Conservation (phyloP, 2,113 vertebrate genomes). For the Psilopsiagon aurifrons region DNA sequence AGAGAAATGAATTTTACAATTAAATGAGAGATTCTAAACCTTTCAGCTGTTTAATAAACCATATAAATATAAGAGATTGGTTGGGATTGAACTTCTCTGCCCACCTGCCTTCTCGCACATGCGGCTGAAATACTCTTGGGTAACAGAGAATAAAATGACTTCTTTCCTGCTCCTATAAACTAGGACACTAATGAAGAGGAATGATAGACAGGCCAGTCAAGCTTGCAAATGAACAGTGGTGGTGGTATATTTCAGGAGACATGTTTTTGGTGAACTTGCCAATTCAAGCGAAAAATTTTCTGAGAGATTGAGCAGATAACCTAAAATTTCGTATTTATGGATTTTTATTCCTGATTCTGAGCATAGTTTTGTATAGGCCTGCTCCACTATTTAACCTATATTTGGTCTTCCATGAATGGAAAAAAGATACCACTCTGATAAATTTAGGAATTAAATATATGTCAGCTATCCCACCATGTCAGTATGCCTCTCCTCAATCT, state of each 20-base stretch:
- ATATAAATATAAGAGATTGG: constrained; percentile 22
- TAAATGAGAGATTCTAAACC: constrained; percentile 31
- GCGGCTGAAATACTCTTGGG: neutral
- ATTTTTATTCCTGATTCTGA: neutral
- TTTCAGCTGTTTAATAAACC: constrained; percentile 56
- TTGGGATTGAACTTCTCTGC: constrained; percentile 9
- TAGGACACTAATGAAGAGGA: neutral
- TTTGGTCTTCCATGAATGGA: neutral
- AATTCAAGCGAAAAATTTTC: neutral
- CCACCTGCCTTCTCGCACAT: constrained; percentile 24
- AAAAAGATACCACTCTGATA: neutral
- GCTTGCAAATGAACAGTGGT: neutral
- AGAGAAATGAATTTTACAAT: constrained; percentile 47
- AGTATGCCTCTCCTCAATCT: neutral
- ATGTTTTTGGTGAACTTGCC: neutral
- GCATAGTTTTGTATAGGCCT: neutral
- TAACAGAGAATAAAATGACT: constrained; percentile 12
- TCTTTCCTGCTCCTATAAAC: neutral
- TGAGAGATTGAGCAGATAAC: neutral
- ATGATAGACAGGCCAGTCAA: neutral
- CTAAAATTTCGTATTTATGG: neutral
- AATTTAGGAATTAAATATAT: neutral
- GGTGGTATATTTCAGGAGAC: neutral
- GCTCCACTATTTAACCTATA: neutral
- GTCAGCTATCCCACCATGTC: neutral